phyloP scores from a whole-genome alignment of 1,140 invertebrate genomes.

The Pseudachorutes palmiensis region DNA sequence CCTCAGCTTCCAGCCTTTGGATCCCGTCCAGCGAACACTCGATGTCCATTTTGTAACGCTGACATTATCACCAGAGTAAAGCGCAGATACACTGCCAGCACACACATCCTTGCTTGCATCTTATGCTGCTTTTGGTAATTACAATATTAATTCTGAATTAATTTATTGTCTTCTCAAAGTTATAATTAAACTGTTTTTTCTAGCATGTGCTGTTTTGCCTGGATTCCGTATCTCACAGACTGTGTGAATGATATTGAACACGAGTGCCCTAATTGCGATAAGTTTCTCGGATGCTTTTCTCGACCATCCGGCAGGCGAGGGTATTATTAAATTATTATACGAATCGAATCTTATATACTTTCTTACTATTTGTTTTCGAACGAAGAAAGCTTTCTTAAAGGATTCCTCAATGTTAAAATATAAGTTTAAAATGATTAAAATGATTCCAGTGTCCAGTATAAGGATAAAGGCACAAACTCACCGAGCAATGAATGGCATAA shows the following conservation, averaged over 20 bases:
- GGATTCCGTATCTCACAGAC: not conserved
- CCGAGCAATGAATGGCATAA: too few species aligned
- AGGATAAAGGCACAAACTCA: too few species aligned
- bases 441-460: too few species aligned
- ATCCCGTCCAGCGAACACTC: not conserved
- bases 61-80: not conserved
- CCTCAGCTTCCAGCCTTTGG: not conserved
- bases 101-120: not conserved
- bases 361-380: too few species aligned
- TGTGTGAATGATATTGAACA: not conserved
- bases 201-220: too few species aligned
- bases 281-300: not conserved
- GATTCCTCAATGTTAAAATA: too few species aligned
- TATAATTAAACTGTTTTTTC: not conserved
- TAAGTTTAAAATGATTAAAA: too few species aligned
- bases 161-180: too few species aligned
- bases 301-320: not conserved
- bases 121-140: not conserved
- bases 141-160: too few species aligned
- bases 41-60: not conserved
- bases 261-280: slow-evolving; percentile 6
- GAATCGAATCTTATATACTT: too few species aligned
- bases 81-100: not conserved
- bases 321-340: too few species aligned
- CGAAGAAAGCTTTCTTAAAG: too few species aligned